Evolutionary conservation across 2,797 vertebrate species (phyloP).

Genomic region (Decapterus maruadsi): DNA sequence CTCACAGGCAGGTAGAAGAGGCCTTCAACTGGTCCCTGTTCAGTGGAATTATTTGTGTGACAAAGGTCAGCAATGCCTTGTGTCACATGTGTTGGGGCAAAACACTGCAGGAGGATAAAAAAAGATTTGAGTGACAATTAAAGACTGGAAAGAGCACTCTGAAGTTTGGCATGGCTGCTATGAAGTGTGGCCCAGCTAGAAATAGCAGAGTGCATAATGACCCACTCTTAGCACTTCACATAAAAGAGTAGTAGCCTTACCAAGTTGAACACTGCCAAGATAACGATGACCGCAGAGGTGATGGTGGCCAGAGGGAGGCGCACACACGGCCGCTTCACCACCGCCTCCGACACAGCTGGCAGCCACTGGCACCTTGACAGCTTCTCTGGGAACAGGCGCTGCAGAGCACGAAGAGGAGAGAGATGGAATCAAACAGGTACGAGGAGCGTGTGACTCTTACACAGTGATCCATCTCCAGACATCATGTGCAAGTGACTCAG

Average conservation of each 20-base stretch:
- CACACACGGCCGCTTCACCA: constrained; percentile 90
- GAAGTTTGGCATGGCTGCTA: constrained; percentile 40
- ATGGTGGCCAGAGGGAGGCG: constrained; percentile 89
- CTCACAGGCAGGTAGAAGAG: constrained; percentile 83
- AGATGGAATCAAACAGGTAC: constrained; percentile 29
- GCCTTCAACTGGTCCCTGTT: neutral
- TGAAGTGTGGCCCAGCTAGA: constrained; percentile 44
- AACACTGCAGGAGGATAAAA: constrained; percentile 70
- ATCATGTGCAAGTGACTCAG: constrained; percentile 34
- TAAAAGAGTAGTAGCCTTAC: constrained; percentile 76
- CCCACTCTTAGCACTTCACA: constrained; percentile 23
- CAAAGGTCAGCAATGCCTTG: neutral
- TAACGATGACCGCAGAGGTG: constrained; percentile 87
- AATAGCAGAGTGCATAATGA: constrained; percentile 42
- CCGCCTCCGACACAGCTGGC: constrained; percentile 86
- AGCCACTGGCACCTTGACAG: constrained; percentile 84
- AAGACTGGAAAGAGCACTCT: constrained; percentile 22
- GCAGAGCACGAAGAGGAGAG: constrained; percentile 28
- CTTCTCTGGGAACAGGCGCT: constrained; percentile 88
- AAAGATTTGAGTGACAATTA: constrained; percentile 52
- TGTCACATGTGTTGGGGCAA: neutral
- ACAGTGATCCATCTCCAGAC: constrained; percentile 39
- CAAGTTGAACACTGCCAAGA: constrained; percentile 91
- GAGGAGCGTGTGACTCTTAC: constrained; percentile 26
- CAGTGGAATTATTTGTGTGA: constrained; percentile 42